Percentiles rank a stretch among this genome's conserved stretches.
Evolutionary conservation across 2,113 vertebrate species (phyloP).

Genomic region (Cisticola juncidis): DNA sequence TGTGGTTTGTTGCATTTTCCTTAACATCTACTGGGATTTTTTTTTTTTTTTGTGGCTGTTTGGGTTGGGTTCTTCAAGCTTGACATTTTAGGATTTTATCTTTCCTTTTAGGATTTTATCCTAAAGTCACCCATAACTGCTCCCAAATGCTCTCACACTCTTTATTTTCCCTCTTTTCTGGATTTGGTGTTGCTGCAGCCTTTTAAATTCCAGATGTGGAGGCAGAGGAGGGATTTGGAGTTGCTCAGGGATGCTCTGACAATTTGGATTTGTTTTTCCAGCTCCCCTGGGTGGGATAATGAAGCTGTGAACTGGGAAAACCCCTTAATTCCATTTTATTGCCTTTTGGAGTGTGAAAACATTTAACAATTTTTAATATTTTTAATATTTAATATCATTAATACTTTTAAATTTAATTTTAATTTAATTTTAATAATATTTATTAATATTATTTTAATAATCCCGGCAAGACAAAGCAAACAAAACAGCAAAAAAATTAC

Average conservation of each 20-base stretch:
- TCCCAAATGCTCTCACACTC: not conserved
- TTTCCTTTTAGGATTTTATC: no score
- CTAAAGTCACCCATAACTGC: not conserved
- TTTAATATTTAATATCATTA: not conserved
- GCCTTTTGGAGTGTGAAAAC: not conserved
- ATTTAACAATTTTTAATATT: not conserved
- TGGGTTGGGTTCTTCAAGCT: not conserved
- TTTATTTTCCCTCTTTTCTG: not conserved
- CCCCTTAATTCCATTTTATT: not conserved
- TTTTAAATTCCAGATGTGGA: not conserved
- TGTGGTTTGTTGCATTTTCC: not conserved
- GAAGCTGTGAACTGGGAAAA: not conserved
- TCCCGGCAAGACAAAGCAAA: not conserved
- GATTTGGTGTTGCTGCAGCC: not conserved
- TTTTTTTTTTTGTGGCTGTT: not conserved
- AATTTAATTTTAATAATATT: not conserved
- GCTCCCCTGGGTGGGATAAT: not conserved
- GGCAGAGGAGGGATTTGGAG: not conserved
- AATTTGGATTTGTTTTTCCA: not conserved
- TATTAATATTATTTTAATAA: not conserved
- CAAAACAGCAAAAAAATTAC: not conserved
- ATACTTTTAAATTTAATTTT: not conserved
- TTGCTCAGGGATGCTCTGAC: not conserved
- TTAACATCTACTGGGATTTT: fast-evolving
- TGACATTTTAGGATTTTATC: no score